Conservation (phyloP, 2,113 vertebrate genomes). For the Coryphaenoides rupestris region DNA sequence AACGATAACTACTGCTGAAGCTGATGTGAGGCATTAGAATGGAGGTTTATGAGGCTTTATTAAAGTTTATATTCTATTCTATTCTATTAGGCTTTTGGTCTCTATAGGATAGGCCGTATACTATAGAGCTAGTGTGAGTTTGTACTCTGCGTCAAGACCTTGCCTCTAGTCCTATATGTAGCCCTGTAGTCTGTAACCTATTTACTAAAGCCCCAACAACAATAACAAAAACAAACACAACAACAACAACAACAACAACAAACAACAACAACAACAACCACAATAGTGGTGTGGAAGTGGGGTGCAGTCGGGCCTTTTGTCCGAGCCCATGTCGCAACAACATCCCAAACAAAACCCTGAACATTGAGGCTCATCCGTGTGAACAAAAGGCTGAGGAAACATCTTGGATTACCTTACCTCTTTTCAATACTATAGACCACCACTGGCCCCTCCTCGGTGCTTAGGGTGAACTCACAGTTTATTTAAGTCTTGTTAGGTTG, state of each 20-base stretch:
- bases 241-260: constrained; percentile 33
- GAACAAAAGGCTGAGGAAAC: constrained; percentile 57
- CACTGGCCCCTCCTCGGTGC: constrained; percentile 14
- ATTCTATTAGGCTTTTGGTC: no score
- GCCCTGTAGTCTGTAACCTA: no score
- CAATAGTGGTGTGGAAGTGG: constrained; percentile 78
- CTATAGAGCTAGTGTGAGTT: no score
- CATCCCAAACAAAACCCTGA: constrained; percentile 79
- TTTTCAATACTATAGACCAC: constrained; percentile 57
- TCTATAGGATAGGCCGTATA: no score
- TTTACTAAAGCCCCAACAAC: not conserved
- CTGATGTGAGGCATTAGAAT: no score
- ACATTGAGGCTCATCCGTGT: constrained; percentile 53
- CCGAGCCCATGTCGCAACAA: no score
- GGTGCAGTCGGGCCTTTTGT: constrained; percentile 84
- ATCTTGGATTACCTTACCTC: constrained; percentile 71
- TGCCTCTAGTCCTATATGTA: no score
- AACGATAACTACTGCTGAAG: no score
- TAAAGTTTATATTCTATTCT: no score
- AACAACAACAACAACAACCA: no score
- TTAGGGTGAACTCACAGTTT: constrained; percentile 54
- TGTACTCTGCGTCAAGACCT: no score
- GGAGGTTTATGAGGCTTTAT: no score
- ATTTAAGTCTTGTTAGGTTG: constrained; percentile 55
- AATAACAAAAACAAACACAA: not conserved